Evolutionary conservation across 2,797 vertebrate genomes (phyloP).

Genomic region (Synanceia verrucosa): DNA sequence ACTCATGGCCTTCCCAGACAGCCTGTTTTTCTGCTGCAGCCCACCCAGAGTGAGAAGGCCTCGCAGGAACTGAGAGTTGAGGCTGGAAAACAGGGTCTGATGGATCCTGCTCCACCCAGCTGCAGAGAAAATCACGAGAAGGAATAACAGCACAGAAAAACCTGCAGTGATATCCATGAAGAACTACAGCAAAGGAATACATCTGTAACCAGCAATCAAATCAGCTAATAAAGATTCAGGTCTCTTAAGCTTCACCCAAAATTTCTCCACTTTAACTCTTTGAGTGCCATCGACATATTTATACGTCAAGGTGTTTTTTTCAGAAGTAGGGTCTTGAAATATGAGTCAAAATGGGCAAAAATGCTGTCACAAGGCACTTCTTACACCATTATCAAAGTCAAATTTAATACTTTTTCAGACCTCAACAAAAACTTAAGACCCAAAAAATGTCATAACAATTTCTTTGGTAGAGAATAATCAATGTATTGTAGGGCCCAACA

Average conservation of each 20-base stretch:
- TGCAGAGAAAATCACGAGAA: conserved; percentile 32
- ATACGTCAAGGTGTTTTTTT: too few species aligned
- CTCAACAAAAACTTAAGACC: too few species aligned
- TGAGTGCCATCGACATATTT: too few species aligned
- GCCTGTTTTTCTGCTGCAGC: conserved; percentile 57
- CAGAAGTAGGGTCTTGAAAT: too few species aligned
- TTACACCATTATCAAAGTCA: too few species aligned
- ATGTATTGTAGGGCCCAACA: too few species aligned
- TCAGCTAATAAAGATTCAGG: not conserved
- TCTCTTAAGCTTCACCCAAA: not conserved
- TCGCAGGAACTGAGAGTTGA: conserved; percentile 70
- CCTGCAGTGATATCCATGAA: not conserved
- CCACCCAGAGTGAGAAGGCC: conserved; percentile 75
- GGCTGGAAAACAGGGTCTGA: conserved; percentile 66
- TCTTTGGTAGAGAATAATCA: too few species aligned
- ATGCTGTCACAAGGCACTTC: too few species aligned
- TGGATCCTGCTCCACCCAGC: conserved; percentile 49
- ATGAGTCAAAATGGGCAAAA: too few species aligned
- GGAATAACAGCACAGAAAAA: not conserved
- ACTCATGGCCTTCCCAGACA: conserved; percentile 56
- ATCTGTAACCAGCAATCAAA: not conserved
- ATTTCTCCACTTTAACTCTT: not conserved
- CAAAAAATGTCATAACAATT: too few species aligned
- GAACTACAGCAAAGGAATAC: not conserved
- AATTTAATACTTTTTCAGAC: too few species aligned